Base-by-base conservation (phyloP, 2,113 vertebrate genomes). In the Mesembrinibis cayennensis region DNA sequence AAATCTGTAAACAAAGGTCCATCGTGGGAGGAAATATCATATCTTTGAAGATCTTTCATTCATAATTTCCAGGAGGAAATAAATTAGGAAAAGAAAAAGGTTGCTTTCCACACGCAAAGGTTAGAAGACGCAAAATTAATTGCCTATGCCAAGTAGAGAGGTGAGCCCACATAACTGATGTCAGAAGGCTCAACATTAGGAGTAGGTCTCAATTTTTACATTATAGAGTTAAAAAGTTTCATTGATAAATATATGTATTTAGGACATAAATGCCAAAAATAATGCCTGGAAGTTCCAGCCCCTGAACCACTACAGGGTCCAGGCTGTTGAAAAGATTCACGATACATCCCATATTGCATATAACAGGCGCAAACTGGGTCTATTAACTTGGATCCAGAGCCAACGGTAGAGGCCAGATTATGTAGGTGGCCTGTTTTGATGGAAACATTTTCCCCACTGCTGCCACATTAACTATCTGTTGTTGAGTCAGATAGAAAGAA, bases 1-100 rank as follows among this genome's bases (percentile, higher is more conserved):
- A 82, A 97, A 98, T 98, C 93, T 95, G 97, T 61, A 97, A 94
- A 55, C 95, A 98, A 4, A 97, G 96, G 12, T 98, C 97, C 55
- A 91, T 81, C 6, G 85, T 96, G 95, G 97, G 97, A 82, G 78
- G 93, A 55, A 98, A 96, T 29, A 95, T 96, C 23, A 67, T 97
- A 62, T 97, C 93, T 85, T 95, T 98, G 23, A 98, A 97, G 26
- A 98, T 23, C 97, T 72, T 97, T 91, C 55, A 98, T 95, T 94
- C 97, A 95, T 56, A 97, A 95, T 21, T 98, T 98, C 87, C 93
- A 98, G 95, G 27, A 96, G 95, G 10, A 97, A 95, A 62, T 95
- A 45, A 27, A 52, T 44, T 36, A 89, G 29, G 61, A 70, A 89
- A 87, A 79, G 15, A 15, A 74, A 79, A 82, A 71, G 16, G 13